Evolutionary conservation across 1,140 invertebrate species (phyloP), one percentile per base, ranked within the genome.

Genomic region (Trichogramma pretiosum): DNA sequence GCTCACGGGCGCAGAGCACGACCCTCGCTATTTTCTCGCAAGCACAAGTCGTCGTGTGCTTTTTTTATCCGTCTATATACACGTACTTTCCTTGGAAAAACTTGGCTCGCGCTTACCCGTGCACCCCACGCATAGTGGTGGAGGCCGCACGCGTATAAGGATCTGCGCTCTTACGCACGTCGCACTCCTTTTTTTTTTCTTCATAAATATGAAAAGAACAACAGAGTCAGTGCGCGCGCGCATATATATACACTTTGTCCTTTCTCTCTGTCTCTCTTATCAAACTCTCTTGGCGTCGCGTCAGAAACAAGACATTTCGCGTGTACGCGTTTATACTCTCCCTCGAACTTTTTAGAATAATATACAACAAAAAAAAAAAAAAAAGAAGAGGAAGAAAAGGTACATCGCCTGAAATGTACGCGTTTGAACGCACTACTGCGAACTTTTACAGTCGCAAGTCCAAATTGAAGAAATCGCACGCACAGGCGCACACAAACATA

Each of bases 391-490:
- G 24, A 28, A 28, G 11, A 28, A 11, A 11, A 28, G 24, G 11
- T 7, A 28, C 24, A 28, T 28, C 24, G 5, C 24, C 24, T 11
- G 24, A 28, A 28, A 28, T 28, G 11, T 28, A 28, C 24, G 24
- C 5, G 24, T 5, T 11, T 4, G 36, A 38, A 23, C 37, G 22
- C 23, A 18, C n/a, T n/a, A n/a, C n/a, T n/a, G n/a, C n/a, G n/a
- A n/a, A n/a, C n/a, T n/a, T n/a, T n/a, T n/a, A n/a, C n/a, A n/a
- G n/a, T n/a, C 38, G n/a, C 37, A 10, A 28, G 46, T 41, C 39
- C 46, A 37, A 48, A 48, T 50, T 50, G 23, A 44, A 50, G 48
- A 39, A 44, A 50, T 50, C 26, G 45, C 35, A 34, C 34, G 33
- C 46, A 45, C 4, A 36, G 26, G 22, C 14, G 13, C 21, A 11